Conservation (phyloP, 2,113 vertebrate species). For the Centropus bengalensis region DNA sequence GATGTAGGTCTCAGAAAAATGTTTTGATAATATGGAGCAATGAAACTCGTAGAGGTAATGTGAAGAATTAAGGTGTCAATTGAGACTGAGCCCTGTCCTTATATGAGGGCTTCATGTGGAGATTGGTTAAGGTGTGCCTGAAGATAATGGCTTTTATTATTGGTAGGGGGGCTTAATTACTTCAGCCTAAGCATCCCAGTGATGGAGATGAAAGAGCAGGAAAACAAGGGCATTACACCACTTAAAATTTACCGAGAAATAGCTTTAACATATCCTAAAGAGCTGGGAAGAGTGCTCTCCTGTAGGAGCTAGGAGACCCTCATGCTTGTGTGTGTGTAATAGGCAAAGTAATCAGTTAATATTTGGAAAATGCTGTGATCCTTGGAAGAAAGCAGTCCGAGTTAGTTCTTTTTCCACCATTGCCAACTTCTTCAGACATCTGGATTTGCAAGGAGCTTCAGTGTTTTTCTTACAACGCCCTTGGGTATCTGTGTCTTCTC, state of each 20-base stretch:
- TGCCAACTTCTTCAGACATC: not conserved
- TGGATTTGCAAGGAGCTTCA: not conserved
- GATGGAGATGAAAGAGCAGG: not conserved
- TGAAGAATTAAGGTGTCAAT: not conserved
- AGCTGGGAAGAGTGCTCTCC: not conserved
- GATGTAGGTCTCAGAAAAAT: not conserved
- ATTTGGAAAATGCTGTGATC: not conserved
- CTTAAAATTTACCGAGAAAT: not conserved
- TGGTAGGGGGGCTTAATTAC: not conserved
- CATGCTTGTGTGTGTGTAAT: not conserved
- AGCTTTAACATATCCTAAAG: not conserved
- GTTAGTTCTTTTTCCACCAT: not conserved
- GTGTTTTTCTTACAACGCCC: not conserved
- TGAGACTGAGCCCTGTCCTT: not conserved
- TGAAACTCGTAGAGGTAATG: not conserved
- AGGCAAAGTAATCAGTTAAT: not conserved
- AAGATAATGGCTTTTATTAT: not conserved
- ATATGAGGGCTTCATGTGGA: not conserved
- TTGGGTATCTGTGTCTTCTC: not conserved
- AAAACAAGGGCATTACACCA: not conserved
- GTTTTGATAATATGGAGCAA: not conserved
- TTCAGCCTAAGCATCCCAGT: not conserved
- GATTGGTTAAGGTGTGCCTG: not conserved
- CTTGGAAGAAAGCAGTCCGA: not conserved
- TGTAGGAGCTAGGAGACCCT: not conserved